Conservation (phyloP, 2,113 vertebrate species). For the Poeciliopsis turrubarensis region DNA sequence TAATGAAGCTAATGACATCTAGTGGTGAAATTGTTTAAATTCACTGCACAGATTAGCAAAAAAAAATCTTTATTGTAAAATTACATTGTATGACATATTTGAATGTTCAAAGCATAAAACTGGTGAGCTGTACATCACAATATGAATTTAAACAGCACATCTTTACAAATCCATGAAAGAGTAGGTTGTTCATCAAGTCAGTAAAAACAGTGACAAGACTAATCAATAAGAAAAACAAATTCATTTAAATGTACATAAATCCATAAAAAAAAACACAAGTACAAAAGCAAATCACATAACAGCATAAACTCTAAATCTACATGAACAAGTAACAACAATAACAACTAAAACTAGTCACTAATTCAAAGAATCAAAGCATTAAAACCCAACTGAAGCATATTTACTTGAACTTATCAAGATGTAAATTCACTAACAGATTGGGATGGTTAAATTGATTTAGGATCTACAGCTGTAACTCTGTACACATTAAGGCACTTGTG, state of each 20-base stretch:
- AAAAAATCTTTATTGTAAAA: conserved; percentile 76
- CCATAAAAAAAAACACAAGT: conserved; percentile 24
- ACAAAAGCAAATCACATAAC: conserved; percentile 2
- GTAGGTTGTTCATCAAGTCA: conserved; percentile 6
- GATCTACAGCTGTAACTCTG: conserved; percentile 37
- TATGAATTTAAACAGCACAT: conserved; percentile 22
- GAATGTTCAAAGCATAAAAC: conserved; percentile 8
- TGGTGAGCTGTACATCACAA: conserved; percentile 47
- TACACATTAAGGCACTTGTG: conserved; percentile 77
- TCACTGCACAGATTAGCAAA: conserved; percentile 3
- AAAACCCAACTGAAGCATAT: neutral
- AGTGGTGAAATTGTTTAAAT: conserved; percentile 48
- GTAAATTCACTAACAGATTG: neutral
- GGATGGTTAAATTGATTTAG: conserved; percentile 11
- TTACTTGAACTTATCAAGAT: conserved; percentile 17
- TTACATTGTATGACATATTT: conserved; percentile 39
- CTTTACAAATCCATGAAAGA: neutral
- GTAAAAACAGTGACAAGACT: neutral
- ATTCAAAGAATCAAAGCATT: neutral
- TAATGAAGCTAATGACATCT: conserved; percentile 46
- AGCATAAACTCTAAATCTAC: conserved; percentile 14
- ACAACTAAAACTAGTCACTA: conserved; percentile 19
- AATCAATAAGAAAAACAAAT: conserved; percentile 10
- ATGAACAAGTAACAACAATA: neutral
- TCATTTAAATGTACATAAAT: conserved; percentile 20